Conservation (phyloP, 2,888 invertebrate species). For the Cheilosia vulpina region DNA sequence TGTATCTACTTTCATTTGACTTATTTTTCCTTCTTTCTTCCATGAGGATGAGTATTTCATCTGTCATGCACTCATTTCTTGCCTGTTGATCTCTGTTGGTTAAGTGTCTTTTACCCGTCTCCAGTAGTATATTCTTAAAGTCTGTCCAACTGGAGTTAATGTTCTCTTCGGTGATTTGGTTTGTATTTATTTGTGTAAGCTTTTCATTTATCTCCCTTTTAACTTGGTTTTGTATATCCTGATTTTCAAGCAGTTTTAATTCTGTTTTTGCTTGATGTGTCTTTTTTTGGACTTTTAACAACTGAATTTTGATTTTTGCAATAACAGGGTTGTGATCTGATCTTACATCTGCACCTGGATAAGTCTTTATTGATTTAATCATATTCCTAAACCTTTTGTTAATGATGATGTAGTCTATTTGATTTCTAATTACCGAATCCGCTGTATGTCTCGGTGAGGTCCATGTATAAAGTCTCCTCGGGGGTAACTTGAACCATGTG, state of each 20-base stretch:
- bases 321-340: constrained; percentile 27
- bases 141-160: neutral
- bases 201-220: constrained; percentile 13
- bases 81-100: no score
- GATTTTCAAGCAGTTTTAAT: constrained; percentile 1
- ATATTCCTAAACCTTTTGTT: no score
- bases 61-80: no score
- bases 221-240: neutral
- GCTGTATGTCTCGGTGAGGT: no score
- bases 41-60: no score
- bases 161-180: neutral
- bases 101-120: neutral
- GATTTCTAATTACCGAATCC: no score
- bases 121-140: no score
- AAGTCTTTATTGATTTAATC: constrained; percentile 6
- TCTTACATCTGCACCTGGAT: constrained; percentile 14
- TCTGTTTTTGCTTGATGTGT: neutral
- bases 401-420: no score
- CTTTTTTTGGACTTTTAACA: neutral
- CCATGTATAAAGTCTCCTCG: no score
- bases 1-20: no score
- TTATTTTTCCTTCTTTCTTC: no score
- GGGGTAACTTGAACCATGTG: no score
- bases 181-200: neutral
- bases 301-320: constrained; percentile 7